A percentile compares a stretch with the other conserved stretches of the same genome.
phyloP scores from a whole-genome alignment of 2,888 invertebrate genomes.

The Papilio gigon region DNA sequence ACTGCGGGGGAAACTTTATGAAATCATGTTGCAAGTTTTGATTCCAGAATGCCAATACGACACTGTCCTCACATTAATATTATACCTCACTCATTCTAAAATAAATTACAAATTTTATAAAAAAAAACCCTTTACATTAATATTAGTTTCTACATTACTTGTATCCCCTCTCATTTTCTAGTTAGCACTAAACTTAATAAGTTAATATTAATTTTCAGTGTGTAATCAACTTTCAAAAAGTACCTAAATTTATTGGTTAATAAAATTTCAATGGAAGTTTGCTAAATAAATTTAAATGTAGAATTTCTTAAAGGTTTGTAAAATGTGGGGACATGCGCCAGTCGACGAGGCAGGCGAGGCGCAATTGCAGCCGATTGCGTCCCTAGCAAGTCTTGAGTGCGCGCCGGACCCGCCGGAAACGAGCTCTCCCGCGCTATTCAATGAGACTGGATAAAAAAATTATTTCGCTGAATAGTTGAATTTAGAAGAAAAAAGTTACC shows the following conservation, averaged over 20 bases:
- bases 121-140: too few species aligned
- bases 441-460: constrained; percentile 48
- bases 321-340: constrained; percentile 36
- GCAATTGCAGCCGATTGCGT: constrained; percentile 47
- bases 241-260: too few species aligned
- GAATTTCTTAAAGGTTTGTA: constrained; percentile 30
- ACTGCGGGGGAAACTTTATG: constrained; percentile 62
- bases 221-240: too few species aligned
- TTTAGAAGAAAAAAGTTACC: constrained; percentile 24
- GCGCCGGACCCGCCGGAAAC: constrained; percentile 50
- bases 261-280: not conserved
- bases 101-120: not conserved
- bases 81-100: not conserved
- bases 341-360: constrained; percentile 39
- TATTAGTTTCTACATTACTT: not conserved
- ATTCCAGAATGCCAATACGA: constrained; percentile 67
- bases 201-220: too few species aligned
- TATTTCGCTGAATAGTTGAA: constrained; percentile 46
- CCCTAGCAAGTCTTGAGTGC: constrained; percentile 45
- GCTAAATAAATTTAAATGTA: constrained; percentile 27
- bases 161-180: not conserved
- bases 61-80: constrained; percentile 48
- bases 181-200: too few species aligned
- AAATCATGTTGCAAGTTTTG: constrained; percentile 71
- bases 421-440: constrained; percentile 50